Conservation (phyloP, 2,888 invertebrate genomes). For the Meloe dianella region DNA sequence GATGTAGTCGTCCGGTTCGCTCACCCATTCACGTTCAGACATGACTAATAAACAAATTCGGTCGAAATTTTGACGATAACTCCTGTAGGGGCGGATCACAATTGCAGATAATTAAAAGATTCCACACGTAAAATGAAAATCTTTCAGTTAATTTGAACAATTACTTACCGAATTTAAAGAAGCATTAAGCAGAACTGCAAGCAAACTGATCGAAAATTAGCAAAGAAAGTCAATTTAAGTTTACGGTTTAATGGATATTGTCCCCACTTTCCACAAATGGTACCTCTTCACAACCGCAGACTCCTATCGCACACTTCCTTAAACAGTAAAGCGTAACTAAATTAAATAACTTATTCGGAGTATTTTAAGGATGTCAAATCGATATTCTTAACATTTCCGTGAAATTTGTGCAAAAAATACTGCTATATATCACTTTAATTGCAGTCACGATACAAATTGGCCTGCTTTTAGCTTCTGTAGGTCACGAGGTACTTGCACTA, state of each 20-base stretch:
- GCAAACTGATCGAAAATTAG: conserved; percentile 25
- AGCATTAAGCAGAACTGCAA: conserved; percentile 10
- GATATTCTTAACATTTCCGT: too few species aligned
- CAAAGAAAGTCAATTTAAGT: conserved; percentile 25
- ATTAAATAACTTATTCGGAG: background rate
- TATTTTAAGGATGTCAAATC: background rate
- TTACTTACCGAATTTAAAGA: conserved; percentile 5
- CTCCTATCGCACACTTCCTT: background rate
- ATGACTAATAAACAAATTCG: conserved; percentile 26
- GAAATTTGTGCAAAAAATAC: too few species aligned
- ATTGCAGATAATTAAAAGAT: too few species aligned
- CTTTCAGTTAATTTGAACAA: too few species aligned
- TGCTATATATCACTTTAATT: too few species aligned
- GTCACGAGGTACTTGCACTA: background rate
- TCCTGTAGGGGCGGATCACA: too few species aligned
- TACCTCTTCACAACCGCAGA: background rate
- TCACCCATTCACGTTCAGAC: conserved; percentile 61
- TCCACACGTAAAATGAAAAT: too few species aligned
- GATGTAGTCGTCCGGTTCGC: conserved; percentile 69
- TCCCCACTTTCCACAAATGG: background rate
- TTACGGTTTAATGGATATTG: background rate
- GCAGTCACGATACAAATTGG: background rate
- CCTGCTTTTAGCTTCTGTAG: background rate
- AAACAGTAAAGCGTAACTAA: background rate
- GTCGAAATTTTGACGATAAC: too few species aligned